Conservation (phyloP, 2,888 invertebrate genomes). For the Furcula furcula region DNA sequence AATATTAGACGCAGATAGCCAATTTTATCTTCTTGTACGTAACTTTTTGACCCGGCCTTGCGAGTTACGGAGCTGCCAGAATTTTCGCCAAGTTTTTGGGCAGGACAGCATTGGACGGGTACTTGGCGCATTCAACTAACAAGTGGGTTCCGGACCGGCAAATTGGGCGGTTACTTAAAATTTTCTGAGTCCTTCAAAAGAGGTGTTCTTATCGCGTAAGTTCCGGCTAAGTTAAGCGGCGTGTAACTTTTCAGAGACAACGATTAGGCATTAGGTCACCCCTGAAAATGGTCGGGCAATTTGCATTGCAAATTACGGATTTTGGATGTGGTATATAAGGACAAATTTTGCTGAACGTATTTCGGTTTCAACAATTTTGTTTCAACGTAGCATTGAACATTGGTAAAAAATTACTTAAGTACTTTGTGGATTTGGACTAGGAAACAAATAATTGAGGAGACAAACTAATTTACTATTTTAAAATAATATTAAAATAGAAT, state of each 20-base stretch:
- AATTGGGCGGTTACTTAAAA: constrained; percentile 27
- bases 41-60: constrained; percentile 24
- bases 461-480: no score
- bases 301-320: constrained; percentile 30
- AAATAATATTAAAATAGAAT: no score
- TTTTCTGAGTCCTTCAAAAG: constrained; percentile 18
- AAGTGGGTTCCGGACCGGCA: constrained; percentile 16
- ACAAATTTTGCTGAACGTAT: constrained; percentile 15
- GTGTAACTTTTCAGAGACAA: constrained; percentile 19
- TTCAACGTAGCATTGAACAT: no score
- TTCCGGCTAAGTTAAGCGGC: constrained; percentile 22
- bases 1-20: constrained; percentile 25
- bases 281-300: constrained; percentile 16
- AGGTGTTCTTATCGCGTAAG: constrained; percentile 29
- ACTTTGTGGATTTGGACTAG: no score
- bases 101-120: constrained; percentile 15
- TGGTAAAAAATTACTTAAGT: no score
- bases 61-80: constrained; percentile 12
- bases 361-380: constrained; percentile 21
- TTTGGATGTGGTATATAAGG: constrained; percentile 19
- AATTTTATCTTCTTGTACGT: constrained; percentile 21
- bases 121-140: constrained; percentile 18
- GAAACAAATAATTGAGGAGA: no score
- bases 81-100: constrained; percentile 19
- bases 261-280: constrained; percentile 24